Conservation (phyloP, 1,140 invertebrate genomes). For the Matsumurasca onukii region DNA sequence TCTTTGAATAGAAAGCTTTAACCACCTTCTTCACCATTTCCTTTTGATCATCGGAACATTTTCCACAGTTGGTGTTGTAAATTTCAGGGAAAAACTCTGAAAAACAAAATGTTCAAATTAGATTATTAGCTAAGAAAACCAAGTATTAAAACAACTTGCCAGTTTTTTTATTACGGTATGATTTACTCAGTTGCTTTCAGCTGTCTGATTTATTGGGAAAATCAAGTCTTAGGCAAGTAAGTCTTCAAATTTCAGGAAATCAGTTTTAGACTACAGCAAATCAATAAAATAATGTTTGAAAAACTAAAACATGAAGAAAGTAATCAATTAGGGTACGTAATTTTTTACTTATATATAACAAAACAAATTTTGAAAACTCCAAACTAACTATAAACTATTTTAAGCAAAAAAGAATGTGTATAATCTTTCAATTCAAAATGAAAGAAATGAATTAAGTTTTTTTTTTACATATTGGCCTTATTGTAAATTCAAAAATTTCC, state of each 20-base stretch:
- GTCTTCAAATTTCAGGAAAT: neutral
- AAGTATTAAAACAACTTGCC: neutral
- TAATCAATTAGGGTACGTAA: too few relatives aligned
- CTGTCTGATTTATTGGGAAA: neutral
- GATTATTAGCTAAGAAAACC: neutral
- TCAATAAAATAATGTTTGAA: too few relatives aligned
- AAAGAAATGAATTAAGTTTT: too few relatives aligned
- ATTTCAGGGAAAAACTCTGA: constrained; percentile 7
- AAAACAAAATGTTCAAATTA: neutral
- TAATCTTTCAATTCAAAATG: too few relatives aligned
- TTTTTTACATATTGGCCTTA: too few relatives aligned
- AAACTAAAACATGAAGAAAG: too few relatives aligned
- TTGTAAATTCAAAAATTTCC: too few relatives aligned
- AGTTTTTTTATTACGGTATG: neutral
- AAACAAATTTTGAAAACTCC: too few relatives aligned
- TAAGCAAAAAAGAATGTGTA: too few relatives aligned
- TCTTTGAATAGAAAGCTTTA: neutral
- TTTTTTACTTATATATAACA: too few relatives aligned
- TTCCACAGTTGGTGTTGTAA: neutral
- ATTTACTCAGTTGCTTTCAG: neutral
- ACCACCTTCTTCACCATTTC: neutral
- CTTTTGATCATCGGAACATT: constrained; percentile 3
- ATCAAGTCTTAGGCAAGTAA: neutral
- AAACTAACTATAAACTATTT: too few relatives aligned
- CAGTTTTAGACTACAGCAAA: neutral